phyloP scores from a whole-genome alignment of 1,140 invertebrate species.

The Bombyx mandarina region DNA sequence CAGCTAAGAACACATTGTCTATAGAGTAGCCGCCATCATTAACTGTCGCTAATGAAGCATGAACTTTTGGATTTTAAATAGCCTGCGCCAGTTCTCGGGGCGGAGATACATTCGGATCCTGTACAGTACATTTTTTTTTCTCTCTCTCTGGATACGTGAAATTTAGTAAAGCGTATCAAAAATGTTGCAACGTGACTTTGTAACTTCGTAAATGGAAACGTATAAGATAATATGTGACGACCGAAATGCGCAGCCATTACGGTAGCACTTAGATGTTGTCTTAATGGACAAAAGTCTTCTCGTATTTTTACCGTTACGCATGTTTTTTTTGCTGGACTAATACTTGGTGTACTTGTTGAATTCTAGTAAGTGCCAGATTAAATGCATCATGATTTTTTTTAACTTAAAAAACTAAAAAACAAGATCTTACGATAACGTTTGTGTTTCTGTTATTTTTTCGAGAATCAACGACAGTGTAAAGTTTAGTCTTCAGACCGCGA shows the following conservation, averaged over 20 bases:
- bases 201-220: slow-evolving; percentile 17
- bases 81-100: slow-evolving; percentile 45
- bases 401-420: slow-evolving; percentile 40
- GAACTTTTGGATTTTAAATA: slow-evolving; percentile 67
- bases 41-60: slow-evolving; percentile 70
- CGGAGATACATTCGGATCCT: slow-evolving; percentile 25
- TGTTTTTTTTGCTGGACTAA: not conserved
- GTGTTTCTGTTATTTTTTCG: slow-evolving; percentile 40
- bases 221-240: not conserved
- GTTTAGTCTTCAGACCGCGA: slow-evolving; percentile 44
- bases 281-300: slow-evolving; percentile 19
- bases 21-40: slow-evolving; percentile 62
- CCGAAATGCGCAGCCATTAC: not conserved
- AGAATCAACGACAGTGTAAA: slow-evolving; percentile 61
- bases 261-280: slow-evolving; percentile 19
- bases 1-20: slow-evolving; percentile 42
- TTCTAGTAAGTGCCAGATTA: slow-evolving; percentile 58
- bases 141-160: slow-evolving; percentile 32
- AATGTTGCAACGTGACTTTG: slow-evolving; percentile 44
- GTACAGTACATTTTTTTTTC: slow-evolving; percentile 53
- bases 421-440: slow-evolving; percentile 48
- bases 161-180: slow-evolving; percentile 54
- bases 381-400: slow-evolving; percentile 49
- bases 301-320: slow-evolving; percentile 25
- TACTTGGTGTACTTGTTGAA: slow-evolving; percentile 27